phyloP scores from a whole-genome alignment of 2,113 vertebrate species.

The Balaeniceps rex region DNA sequence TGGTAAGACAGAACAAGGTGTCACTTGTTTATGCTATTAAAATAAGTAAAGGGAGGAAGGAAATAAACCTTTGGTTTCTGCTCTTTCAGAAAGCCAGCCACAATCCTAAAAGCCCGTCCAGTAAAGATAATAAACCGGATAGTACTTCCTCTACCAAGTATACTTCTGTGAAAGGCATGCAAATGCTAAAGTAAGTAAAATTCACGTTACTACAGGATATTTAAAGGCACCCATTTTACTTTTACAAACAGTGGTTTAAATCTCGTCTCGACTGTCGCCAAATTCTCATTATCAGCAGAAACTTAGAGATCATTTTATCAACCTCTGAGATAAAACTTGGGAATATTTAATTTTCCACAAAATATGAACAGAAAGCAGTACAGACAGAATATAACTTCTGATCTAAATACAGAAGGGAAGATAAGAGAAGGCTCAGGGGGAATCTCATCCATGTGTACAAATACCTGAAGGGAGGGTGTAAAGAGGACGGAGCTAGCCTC shows the following conservation, averaged over 20 bases:
- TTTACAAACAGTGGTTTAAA: neutral
- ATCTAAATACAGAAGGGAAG: neutral
- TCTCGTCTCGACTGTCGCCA: neutral
- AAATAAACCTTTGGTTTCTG: neutral
- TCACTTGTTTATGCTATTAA: neutral
- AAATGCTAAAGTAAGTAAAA: neutral
- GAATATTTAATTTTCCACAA: neutral
- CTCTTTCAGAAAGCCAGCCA: neutral
- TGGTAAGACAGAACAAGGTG: neutral
- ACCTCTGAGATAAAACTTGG: neutral
- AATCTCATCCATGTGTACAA: neutral
- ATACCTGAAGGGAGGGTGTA: neutral
- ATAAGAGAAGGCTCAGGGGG: neutral
- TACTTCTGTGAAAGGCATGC: neutral
- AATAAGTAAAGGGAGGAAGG: neutral
- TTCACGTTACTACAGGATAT: neutral
- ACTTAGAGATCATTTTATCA: neutral
- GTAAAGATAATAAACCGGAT: neutral
- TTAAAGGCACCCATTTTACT: neutral
- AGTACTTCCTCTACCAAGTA: neutral
- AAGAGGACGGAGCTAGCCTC: neutral
- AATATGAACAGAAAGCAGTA: neutral
- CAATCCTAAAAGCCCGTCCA: neutral
- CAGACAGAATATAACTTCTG: neutral
- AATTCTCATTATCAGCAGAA: neutral